Percentiles rank a stretch among this genome's conserved stretches.
Evolutionary conservation across 2,113 vertebrate species (phyloP).

Genomic region (Casuarius casuarius): DNA sequence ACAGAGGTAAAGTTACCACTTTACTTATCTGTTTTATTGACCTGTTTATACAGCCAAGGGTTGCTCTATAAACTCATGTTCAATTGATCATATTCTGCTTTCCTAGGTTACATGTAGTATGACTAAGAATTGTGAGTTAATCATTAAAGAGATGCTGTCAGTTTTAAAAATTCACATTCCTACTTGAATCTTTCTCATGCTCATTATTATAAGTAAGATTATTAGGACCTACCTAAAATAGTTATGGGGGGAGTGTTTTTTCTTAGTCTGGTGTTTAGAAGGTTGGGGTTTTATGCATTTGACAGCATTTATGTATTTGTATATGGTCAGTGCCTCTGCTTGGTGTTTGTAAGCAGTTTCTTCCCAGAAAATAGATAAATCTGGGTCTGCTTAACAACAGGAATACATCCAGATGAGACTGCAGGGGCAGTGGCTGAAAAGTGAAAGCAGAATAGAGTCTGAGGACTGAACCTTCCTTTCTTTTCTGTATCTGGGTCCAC

Average conservation of each 20-base stretch:
- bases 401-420: not conserved
- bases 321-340: not conserved
- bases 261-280: not conserved
- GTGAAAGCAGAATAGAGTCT: not conserved
- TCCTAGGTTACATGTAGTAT: not conserved
- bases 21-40: not conserved
- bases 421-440: conserved; percentile 17
- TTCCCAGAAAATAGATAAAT: not conserved
- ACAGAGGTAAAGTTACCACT: not conserved
- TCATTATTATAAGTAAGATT: not conserved
- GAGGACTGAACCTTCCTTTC: not conserved
- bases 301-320: not conserved
- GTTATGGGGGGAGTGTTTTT: not conserved
- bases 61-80: not conserved
- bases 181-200: not conserved
- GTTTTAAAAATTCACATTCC: not conserved
- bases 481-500: not conserved
- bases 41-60: not conserved
- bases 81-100: not conserved
- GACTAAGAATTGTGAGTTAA: not conserved
- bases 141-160: not conserved
- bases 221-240: not conserved
- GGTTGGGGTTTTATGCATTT: not conserved
- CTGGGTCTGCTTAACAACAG: not conserved
- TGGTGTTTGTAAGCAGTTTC: not conserved